Evolutionary conservation across 2,797 vertebrate genomes (phyloP), one percentile per base, ranked within the genome.

Genomic region (Poecile montanus): DNA sequence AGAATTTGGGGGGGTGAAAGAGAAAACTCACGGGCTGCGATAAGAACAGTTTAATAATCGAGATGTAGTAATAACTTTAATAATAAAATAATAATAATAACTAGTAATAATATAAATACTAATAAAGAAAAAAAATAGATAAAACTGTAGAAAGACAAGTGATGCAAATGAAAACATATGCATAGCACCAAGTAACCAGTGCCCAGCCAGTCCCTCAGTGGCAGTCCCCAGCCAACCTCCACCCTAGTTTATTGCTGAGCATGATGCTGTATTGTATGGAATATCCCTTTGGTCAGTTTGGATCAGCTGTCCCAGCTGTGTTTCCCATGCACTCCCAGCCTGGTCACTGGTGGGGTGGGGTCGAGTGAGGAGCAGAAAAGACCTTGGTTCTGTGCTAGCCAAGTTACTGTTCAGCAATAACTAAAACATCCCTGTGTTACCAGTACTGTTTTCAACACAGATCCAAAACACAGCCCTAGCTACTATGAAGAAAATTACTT

Each of bases 1-100:
- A 68, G 38, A 53, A 36, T 0, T 62, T 19, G 16, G 17, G 7
- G 7, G 4, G 1, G 1, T 45, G 21, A n/a, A 54, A 75, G 50
- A 67, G 21, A 57, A 71, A 61, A 67, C 10, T 29, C 0, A 0
- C 50, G n/a, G 9, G 25, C 67, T 67, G 36, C 30, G 34, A 66
- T 54, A 73, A 56, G 25, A 62, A 21, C 32, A 56, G 29, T 61
- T 61, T 38, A 34, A 50, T 61, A 44, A 54, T 53, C 0, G 0
- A 71, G 40, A 58, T 51, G 5, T 45, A 38, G 17, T 38, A 50
- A 48, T 30, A 66, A n/a, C 22, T 22, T 13, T 27, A 44, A 36
- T 26, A 51, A 36, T 51, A 34, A 18, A 30, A 26, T 27, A 60
- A 10, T 51, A 30, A 27, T 50, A 51, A 1, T 66, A 61, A 36